phyloP scores from a whole-genome alignment of 2,113 vertebrate genomes.

The Oryzias melastigma region DNA sequence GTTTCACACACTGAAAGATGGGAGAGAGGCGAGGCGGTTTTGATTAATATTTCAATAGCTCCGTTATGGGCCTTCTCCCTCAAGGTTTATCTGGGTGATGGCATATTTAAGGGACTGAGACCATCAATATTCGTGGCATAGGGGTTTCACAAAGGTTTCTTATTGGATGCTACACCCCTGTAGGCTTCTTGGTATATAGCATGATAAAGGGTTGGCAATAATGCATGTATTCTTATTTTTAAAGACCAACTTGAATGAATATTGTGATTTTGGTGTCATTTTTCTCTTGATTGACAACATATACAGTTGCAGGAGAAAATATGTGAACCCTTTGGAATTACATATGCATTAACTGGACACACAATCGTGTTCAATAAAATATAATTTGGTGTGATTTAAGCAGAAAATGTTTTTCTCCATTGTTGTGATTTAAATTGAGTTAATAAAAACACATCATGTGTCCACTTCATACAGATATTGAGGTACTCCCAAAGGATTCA shows the following conservation, averaged over 20 bases:
- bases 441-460: too few relatives aligned
- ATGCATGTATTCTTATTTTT: not conserved
- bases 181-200: not conserved
- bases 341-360: too few relatives aligned
- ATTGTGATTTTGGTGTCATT: too few relatives aligned
- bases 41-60: conserved; percentile 46
- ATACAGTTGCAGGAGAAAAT: too few relatives aligned
- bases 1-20: conserved; percentile 32
- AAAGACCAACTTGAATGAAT: not conserved
- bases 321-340: too few relatives aligned
- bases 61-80: conserved; percentile 25
- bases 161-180: not conserved
- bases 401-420: too few relatives aligned
- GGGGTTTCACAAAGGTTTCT: conserved; percentile 16
- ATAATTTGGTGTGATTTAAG: too few relatives aligned
- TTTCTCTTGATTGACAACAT: too few relatives aligned
- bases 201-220: not conserved
- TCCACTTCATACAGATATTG: too few relatives aligned
- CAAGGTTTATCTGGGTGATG: conserved; percentile 41
- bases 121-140: conserved; percentile 22
- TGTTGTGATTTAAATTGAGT: too few relatives aligned
- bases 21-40: conserved; percentile 32
- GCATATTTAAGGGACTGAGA: conserved; percentile 34
- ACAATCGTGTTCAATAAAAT: too few relatives aligned
- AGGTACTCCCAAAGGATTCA: too few relatives aligned